phyloP scores from a whole-genome alignment of 92 coral and sea anemone genomes.

The Actinostola sp. region DNA sequence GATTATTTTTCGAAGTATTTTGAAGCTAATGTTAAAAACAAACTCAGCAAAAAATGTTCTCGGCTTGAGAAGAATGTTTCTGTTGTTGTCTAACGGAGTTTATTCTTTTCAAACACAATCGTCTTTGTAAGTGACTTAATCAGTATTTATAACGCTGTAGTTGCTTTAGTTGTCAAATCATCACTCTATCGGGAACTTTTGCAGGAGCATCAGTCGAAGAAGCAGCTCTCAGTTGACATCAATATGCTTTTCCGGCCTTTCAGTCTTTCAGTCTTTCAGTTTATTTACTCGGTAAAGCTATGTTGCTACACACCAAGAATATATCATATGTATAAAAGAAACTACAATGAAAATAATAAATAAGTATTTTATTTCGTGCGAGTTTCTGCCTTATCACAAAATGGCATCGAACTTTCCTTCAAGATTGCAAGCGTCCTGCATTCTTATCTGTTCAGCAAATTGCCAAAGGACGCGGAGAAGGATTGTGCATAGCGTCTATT shows the following conservation, averaged over 20 bases:
- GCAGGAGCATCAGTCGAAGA: neutral
- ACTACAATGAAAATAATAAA: too few species aligned
- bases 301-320: too few species aligned
- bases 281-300: too few species aligned
- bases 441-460: constrained; percentile 23
- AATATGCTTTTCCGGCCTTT: neutral
- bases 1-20: too few species aligned
- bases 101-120: constrained; percentile 9
- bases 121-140: constrained; percentile 10
- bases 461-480: constrained; percentile 30
- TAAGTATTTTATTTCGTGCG: constrained; percentile 5
- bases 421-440: constrained; percentile 8
- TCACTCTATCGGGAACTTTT: neutral
- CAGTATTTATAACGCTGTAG: neutral
- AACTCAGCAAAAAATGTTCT: neutral
- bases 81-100: neutral
- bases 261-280: too few species aligned
- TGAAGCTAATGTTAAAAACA: neutral
- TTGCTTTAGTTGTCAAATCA: constrained; percentile 2
- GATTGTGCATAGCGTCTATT: constrained; percentile 47
- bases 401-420: neutral
- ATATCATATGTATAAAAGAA: too few species aligned
- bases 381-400: neutral
- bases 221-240: neutral
- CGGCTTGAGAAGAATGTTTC: neutral